Percentiles rank a stretch among this genome's conserved stretches.
These are phyloP conservation scores for Diplolepis rosae DNA, from an alignment of 2,888 invertebrate genomes.

Conservation along the genomic window DNA sequence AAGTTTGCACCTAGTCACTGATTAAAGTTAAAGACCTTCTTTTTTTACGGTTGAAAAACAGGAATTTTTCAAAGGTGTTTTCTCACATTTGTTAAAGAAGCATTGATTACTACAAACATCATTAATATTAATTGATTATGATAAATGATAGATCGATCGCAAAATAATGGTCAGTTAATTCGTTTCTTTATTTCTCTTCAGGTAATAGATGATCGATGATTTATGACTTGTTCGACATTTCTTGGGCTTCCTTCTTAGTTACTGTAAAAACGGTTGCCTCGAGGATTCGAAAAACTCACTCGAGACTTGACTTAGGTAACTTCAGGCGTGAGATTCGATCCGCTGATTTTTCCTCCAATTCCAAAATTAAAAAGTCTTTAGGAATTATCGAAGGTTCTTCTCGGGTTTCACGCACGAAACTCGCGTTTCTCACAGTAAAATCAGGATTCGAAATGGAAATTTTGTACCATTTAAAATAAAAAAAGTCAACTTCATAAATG, in stretches of 20 bases:
- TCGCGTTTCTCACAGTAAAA: slow-evolving; percentile 5
- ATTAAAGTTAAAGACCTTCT: neutral
- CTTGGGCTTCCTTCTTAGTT: slow-evolving; percentile 14
- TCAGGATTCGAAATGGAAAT: neutral
- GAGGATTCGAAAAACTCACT: neutral
- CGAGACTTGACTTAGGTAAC: slow-evolving; percentile 8
- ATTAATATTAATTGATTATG: too few species aligned
- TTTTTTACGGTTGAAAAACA: neutral
- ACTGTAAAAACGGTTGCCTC: slow-evolving; percentile 24
- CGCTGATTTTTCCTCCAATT: neutral
- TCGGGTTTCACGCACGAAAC: slow-evolving; percentile 17
- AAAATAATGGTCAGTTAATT: slow-evolving; percentile 14
- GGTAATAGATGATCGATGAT: neutral
- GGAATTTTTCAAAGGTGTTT: too few species aligned
- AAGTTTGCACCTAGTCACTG: neutral
- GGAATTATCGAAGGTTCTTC: neutral
- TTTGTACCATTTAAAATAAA: neutral
- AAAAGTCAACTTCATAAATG: neutral
- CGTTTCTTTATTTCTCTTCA: neutral
- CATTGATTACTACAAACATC: slow-evolving; percentile 2
- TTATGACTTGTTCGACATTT: neutral
- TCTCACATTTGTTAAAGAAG: neutral
- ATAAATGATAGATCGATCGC: slow-evolving; percentile 5
- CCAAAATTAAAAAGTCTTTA: neutral
- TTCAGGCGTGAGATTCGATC: slow-evolving; percentile 19